Evolutionary conservation across 2,797 vertebrate species (phyloP).

Genomic region (Clarias fuscus): DNA sequence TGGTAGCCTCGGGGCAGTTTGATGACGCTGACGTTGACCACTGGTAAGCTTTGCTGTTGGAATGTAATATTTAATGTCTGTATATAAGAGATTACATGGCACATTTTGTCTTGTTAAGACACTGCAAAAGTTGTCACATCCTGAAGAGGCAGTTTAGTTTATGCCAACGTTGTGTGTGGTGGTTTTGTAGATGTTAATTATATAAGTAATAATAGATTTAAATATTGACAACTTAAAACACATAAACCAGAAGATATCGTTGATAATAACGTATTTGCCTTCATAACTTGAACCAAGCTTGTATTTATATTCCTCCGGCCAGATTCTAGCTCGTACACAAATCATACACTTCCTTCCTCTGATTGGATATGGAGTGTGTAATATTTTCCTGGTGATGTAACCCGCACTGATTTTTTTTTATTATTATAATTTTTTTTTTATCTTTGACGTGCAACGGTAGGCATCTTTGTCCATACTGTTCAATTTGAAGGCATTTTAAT

Average conservation of each 20-base stretch:
- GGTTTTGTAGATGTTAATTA: neutral
- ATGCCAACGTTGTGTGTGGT: neutral
- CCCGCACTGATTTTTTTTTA: neutral
- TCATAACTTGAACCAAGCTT: neutral
- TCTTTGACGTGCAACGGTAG: neutral
- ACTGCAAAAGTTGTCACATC: neutral
- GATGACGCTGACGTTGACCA: constrained; percentile 94
- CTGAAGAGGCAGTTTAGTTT: neutral
- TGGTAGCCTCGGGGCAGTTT: constrained; percentile 85
- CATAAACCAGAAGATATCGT: neutral
- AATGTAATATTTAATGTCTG: neutral
- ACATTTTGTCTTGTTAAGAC: neutral
- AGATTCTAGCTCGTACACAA: neutral
- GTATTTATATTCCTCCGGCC: neutral
- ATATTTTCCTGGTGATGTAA: constrained; percentile 7
- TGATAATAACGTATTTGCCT: neutral
- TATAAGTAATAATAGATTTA: too few relatives aligned
- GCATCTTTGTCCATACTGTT: neutral
- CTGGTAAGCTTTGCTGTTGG: constrained; percentile 70
- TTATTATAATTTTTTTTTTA: neutral
- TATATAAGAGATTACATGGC: too few relatives aligned
- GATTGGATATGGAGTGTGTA: neutral
- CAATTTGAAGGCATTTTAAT: neutral
- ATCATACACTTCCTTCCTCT: neutral
- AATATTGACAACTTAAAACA: neutral